A percentile compares a stretch with the other conserved stretches of the same genome.
These are phyloP conservation scores for Pseudochirops corinnae DNA, from an alignment of 2,797 vertebrate species.

Conservation along the genomic window DNA sequence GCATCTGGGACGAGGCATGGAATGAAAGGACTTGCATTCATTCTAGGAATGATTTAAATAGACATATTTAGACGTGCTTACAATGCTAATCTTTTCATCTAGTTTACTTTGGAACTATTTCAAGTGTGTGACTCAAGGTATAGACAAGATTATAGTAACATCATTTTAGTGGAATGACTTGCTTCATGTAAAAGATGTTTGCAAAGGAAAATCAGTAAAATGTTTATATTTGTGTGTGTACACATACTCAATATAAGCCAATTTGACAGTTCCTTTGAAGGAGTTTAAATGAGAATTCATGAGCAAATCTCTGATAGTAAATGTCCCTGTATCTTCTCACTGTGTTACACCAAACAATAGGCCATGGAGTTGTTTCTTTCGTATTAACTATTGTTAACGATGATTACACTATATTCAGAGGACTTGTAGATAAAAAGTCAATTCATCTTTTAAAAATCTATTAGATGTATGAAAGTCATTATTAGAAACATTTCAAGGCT, in stretches of 20 bases:
- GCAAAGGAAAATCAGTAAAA: slow-evolving; percentile 10
- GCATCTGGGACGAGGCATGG: not conserved
- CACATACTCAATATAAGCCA: not conserved
- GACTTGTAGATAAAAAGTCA: not conserved
- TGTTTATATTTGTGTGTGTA: slow-evolving; percentile 9
- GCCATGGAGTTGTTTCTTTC: not conserved
- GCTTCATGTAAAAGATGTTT: not conserved
- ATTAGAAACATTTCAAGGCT: slow-evolving; percentile 9
- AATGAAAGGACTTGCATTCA: not conserved
- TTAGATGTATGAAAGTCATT: not conserved
- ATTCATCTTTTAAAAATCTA: slow-evolving; percentile 11
- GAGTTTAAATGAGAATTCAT: slow-evolving; percentile 13
- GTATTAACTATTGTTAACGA: slow-evolving; percentile 16
- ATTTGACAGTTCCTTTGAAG: slow-evolving; percentile 10
- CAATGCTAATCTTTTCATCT: not conserved
- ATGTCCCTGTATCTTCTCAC: not conserved
- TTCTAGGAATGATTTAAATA: slow-evolving; percentile 26
- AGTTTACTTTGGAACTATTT: slow-evolving; percentile 4
- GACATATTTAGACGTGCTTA: slow-evolving; percentile 10
- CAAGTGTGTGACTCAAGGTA: not conserved
- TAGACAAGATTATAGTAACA: not conserved
- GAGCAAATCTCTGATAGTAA: not conserved
- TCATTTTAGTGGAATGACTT: slow-evolving; percentile 11
- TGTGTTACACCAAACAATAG: not conserved
- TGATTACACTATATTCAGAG: not conserved